Evolutionary conservation across 2,797 vertebrate species (phyloP).

Genomic region (Melanotaenia trifasciata): DNA sequence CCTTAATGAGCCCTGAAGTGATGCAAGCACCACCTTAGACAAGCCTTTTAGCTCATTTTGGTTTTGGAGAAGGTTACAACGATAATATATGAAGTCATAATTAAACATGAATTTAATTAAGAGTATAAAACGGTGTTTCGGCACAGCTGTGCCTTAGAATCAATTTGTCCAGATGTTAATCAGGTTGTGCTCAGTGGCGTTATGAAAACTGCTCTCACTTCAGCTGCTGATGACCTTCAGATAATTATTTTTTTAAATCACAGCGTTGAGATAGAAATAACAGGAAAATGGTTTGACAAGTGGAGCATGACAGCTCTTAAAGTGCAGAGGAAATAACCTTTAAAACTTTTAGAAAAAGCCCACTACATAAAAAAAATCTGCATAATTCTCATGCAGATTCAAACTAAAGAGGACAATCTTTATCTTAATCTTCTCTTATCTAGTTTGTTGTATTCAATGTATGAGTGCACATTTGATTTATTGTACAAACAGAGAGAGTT

Average conservation of each 20-base stretch:
- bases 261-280: too few relatives aligned
- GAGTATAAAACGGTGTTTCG: constrained; percentile 25
- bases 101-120: constrained; percentile 55
- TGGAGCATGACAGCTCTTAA: neutral
- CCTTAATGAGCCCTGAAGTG: too few relatives aligned
- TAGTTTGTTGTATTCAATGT: neutral
- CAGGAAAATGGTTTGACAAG: neutral
- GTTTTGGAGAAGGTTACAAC: constrained; percentile 18
- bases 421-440: neutral
- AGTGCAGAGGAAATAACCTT: too few relatives aligned
- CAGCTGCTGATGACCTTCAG: constrained; percentile 3
- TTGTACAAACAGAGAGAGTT: neutral
- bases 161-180: constrained; percentile 21
- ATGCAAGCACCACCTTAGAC: too few relatives aligned
- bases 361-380: neutral
- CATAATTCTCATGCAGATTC: neutral
- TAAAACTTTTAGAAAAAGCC: neutral
- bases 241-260: neutral
- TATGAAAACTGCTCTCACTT: neutral
- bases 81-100: constrained; percentile 46
- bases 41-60: neutral
- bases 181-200: constrained; percentile 11
- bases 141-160: constrained; percentile 11
- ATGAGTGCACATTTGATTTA: neutral
- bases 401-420: neutral